Percentiles rank a stretch among this genome's conserved stretches.
Evolutionary conservation across 1,140 invertebrate species (phyloP).

Genomic region (Helicoverpa zea): DNA sequence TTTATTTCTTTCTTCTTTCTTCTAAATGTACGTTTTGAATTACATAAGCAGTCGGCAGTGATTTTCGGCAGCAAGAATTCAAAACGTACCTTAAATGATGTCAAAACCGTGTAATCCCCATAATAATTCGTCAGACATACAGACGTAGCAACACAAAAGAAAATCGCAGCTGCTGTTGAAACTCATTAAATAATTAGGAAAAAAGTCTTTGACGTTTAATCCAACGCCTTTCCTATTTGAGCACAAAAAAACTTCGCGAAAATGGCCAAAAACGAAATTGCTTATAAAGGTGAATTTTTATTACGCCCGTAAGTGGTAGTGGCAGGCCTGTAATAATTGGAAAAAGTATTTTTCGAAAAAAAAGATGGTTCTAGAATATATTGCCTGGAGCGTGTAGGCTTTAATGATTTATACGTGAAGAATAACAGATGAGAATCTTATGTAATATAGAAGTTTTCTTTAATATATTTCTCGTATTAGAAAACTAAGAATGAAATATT

Average conservation of each 20-base stretch:
- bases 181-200: conserved; percentile 20
- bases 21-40: too few species aligned
- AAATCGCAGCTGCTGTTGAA: background rate
- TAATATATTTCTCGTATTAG: too few species aligned
- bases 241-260: conserved; percentile 1
- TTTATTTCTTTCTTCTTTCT: too few species aligned
- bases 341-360: background rate
- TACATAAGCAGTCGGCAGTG: too few species aligned
- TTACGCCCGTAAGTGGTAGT: background rate
- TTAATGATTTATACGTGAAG: too few species aligned
- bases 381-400: background rate
- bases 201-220: conserved; percentile 5
- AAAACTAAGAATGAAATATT: too few species aligned
- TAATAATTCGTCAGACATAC: background rate
- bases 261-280: conserved; percentile 1
- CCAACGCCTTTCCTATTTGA: background rate
- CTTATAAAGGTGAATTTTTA: conserved; percentile 17
- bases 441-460: too few species aligned
- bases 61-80: too few species aligned
- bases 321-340: conserved; percentile 10
- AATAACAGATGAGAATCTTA: too few species aligned
- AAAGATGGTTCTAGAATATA: background rate
- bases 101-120: background rate
- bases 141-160: background rate
- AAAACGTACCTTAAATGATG: too few species aligned